Evolutionary conservation across 2,797 vertebrate species (phyloP), one percentile per base, ranked within the genome.

Genomic region (Sternarchorhynchus goeldii): DNA sequence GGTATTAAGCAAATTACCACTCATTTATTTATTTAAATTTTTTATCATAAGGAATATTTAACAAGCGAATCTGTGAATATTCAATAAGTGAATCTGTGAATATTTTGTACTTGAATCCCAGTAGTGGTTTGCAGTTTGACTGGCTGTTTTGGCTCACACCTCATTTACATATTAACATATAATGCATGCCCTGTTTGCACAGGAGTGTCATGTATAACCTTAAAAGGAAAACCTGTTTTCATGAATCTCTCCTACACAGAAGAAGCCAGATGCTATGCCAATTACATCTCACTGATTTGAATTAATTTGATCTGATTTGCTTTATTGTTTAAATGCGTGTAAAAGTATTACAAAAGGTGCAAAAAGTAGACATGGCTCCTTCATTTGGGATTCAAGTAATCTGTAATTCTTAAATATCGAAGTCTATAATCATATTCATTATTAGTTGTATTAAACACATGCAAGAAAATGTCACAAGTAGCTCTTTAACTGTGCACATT

Each of bases 1-100:
- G 60, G 57, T 73, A 77, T 21, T 36, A 57, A 82, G 59, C 78
- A 76, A 82, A 65, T 73, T 31, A 74, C 41, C 75, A 41, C 63
- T 78, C 17, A 85, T 87, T 53, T 25, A 25, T 25, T 25, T 25
- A 25, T 25, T 25, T 25, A 25, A 25, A 1, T 25, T 25, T 87
- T 90, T 86, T 81, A 84, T 89, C 84, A 86, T 32, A 82, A 17
- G 53, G 76, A 78, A 81, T 82, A 65, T 60, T 70, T 77, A 16
- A 25, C 25, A 25, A 25, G 1, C 1, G 25, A 25, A 25, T 25
- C 25, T 25, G 25, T 25, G 76, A 78, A 81, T 82, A 65, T 60
- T 70, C 75, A 16, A 69, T 81, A 53, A 62, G 34, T 79, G 67
- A 36, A 36, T 20, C 20, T 53, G 20, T 82, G 73, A 79, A 76